Base-by-base conservation (phyloP, 2,888 invertebrate species). In the Cybosia mesomella region DNA sequence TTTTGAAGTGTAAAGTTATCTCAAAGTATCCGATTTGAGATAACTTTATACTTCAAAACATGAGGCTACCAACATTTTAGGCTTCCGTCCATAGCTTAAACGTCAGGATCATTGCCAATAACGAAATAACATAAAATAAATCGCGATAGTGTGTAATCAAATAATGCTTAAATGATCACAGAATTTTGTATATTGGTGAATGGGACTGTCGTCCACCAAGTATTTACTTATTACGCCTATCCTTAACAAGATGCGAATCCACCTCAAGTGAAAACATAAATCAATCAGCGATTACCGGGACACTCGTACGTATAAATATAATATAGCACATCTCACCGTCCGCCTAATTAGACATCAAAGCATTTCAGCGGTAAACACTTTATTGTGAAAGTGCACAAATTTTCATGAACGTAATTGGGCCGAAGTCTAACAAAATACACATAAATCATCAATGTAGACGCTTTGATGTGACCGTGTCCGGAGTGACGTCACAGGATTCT, bases 391-490 rank as follows among this genome's bases (percentile, higher is more conserved):
- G 90, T 89, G 87, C 88, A 92, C 91, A 89, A 92, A 92, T 91
- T 92, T 92, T 90, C 89, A 83, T 84, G 84, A 85, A 87, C 87
- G 88, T 93, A 94, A 94, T 94, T 94, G 89, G 92, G 87, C 83
- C 89, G 89, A 85, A 88, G 87, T 87, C 85, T 87, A 92, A 92
- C 92, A 91, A 91, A 91, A 92, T 91, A 92, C 85, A 83, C 88
- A 93, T 94, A 94, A 92, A 94, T 94, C 94, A 94, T 89, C 73
- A 80, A 83, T 79, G 87, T 85, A 79, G 76, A 80, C 80, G 86
- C 93, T 94, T 94, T 94, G 94, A 94, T 91, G 93, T 94, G 87
- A 76, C 87, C 91, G 90, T 91, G 92, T 93, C 92, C 91, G 91
- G 88, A 78, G 83, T 92, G 93, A 93, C 93, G 94, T 93, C 93